phyloP scores from a whole-genome alignment of 2,113 vertebrate species.

The Mobula birostris region DNA sequence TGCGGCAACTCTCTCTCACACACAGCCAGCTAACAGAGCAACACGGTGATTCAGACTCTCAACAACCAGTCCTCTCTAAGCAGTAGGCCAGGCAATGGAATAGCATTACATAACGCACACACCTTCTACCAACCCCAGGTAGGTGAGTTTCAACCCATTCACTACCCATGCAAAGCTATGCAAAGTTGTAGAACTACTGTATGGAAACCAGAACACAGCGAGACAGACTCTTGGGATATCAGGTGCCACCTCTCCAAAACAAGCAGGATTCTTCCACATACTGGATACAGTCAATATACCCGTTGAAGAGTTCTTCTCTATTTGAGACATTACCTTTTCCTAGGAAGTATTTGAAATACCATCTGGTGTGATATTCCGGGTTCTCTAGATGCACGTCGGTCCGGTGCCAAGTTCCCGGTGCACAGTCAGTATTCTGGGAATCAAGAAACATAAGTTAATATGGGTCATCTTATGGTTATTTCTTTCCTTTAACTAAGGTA shows the following conservation, averaged over 20 bases:
- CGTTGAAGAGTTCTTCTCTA: background rate
- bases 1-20: background rate
- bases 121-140: background rate
- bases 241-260: background rate
- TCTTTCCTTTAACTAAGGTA: too few species aligned
- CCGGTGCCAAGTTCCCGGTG: conserved; percentile 88
- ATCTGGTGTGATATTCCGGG: conserved; percentile 95
- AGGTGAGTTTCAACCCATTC: background rate
- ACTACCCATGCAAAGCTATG: background rate
- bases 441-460: conserved; percentile 26
- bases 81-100: background rate
- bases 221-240: background rate
- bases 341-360: conserved; percentile 98
- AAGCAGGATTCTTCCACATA: background rate
- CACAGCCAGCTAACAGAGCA: background rate
- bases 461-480: background rate
- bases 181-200: background rate
- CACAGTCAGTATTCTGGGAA: conserved; percentile 68
- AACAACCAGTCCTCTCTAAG: background rate
- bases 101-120: too few species aligned
- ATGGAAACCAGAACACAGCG: background rate
- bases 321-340: conserved; percentile 78
- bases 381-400: conserved; percentile 98
- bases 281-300: background rate
- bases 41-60: background rate